These are phyloP conservation scores for Pygoscelis antarcticus DNA, from an alignment of 2,113 vertebrate genomes.

Conservation along the genomic window DNA sequence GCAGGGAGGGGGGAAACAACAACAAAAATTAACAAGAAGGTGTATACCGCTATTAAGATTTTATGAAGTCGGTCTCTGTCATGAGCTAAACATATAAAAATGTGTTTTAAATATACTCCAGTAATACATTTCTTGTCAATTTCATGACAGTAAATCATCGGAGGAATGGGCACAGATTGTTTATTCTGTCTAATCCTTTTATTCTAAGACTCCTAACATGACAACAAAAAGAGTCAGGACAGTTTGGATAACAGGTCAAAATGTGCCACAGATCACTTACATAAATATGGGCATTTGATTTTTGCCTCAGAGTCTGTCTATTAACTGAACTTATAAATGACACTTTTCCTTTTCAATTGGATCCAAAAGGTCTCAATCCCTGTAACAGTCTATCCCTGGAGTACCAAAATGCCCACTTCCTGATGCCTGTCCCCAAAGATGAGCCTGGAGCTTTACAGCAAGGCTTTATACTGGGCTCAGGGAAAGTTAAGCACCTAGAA, in stretches of 20 bases:
- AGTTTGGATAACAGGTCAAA: neutral
- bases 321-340: neutral
- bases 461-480: neutral
- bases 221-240: neutral
- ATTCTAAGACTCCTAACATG: neutral
- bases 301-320: neutral
- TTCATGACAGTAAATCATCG: neutral
- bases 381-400: neutral
- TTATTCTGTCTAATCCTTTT: neutral
- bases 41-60: neutral
- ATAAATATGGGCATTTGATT: neutral
- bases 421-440: neutral
- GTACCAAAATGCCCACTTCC: neutral
- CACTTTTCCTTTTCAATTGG: neutral
- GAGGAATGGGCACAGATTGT: neutral
- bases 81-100: neutral
- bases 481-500: neutral
- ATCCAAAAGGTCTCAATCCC: neutral
- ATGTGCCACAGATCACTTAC: neutral
- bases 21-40: neutral
- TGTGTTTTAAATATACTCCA: neutral
- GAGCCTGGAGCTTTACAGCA: neutral
- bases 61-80: neutral
- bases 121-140: neutral
- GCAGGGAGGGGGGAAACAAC: rapidly evolving